These are phyloP conservation scores for Camponotus floridanus DNA, from an alignment of 1,140 invertebrate species.

Conservation along the genomic window DNA sequence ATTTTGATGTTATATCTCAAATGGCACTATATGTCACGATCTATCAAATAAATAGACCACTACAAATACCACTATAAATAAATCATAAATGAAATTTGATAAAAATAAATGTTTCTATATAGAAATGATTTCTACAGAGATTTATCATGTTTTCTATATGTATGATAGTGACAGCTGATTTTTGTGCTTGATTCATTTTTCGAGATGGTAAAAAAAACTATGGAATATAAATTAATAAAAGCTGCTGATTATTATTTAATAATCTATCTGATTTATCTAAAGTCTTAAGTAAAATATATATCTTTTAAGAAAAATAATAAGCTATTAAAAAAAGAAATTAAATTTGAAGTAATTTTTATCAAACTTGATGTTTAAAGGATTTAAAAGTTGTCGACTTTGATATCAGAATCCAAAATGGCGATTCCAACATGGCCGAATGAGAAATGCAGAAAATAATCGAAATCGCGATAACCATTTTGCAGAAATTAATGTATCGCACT, in stretches of 20 bases:
- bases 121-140: conserved; percentile 22
- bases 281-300: neutral
- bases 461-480: neutral
- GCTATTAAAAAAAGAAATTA: neutral
- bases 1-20: neutral
- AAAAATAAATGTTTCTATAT: conserved; percentile 15
- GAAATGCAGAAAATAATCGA: conserved; percentile 9
- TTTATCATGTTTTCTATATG: neutral
- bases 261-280: neutral
- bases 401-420: conserved; percentile 40
- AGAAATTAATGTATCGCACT: neutral
- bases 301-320: neutral
- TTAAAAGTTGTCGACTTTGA: neutral
- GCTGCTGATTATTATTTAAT: neutral
- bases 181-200: conserved; percentile 3
- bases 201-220: conserved; percentile 15
- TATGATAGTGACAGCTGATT: conserved; percentile 21
- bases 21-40: neutral
- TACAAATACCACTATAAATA: no score
- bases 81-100: neutral
- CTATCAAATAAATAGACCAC: neutral
- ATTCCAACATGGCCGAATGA: conserved; percentile 16
- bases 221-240: conserved; percentile 5
- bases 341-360: neutral
- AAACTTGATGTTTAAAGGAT: neutral